Conservation (phyloP, 2,113 vertebrate species). For the Mionectes macconnelli region DNA sequence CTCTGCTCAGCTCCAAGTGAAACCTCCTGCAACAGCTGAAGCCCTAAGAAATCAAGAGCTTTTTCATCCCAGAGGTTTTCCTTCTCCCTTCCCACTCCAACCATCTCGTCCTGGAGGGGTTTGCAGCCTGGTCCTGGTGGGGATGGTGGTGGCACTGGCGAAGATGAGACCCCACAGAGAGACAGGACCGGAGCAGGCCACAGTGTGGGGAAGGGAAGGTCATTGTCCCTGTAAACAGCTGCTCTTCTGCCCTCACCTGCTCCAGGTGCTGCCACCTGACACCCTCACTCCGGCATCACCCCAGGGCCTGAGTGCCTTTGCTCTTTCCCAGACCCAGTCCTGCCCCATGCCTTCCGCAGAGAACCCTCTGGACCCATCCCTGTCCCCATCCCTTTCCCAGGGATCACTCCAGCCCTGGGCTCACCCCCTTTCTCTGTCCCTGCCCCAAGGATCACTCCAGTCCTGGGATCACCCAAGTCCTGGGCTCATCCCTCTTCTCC, state of each 20-base stretch:
- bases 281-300: not conserved
- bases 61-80: not conserved
- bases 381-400: not conserved
- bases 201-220: not conserved
- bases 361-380: not conserved
- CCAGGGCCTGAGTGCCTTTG: not conserved
- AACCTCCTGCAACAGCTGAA: not conserved
- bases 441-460: not conserved
- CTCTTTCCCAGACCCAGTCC: not conserved
- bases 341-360: not conserved
- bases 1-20: not conserved
- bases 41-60: not conserved
- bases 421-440: not conserved
- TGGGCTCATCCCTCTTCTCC: not conserved
- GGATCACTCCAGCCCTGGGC: not conserved
- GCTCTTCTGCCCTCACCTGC: not conserved
- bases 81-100: not conserved
- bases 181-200: rapidly evolving
- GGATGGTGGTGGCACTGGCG: not conserved
- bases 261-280: not conserved
- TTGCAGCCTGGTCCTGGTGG: not conserved
- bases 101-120: not conserved
- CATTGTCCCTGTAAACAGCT: rapidly evolving
- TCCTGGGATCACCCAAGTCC: too few relatives aligned
- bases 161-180: not conserved